Percentiles rank a stretch among this genome's conserved stretches.
phyloP scores from a whole-genome alignment of 2,888 invertebrate genomes.

The Tenthredo scrophulariae region DNA sequence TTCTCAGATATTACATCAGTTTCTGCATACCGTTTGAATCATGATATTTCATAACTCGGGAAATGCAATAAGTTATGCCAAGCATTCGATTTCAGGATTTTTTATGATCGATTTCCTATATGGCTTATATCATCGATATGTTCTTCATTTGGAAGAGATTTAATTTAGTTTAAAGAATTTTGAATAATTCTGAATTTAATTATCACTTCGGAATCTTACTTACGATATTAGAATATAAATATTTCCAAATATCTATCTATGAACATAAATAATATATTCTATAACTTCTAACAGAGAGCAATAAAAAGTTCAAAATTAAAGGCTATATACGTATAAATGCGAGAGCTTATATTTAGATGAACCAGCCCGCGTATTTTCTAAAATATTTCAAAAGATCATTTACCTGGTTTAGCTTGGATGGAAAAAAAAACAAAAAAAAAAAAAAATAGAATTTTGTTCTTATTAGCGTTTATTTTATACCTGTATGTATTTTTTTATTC shows the following conservation, averaged over 20 bases:
- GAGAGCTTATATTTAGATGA: slow-evolving; percentile 2
- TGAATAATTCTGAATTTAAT: not conserved
- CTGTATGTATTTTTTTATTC: not conserved
- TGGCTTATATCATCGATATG: not conserved
- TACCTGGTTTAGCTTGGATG: not conserved
- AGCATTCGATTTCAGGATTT: not conserved
- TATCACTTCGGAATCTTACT: not conserved
- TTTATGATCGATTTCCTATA: not conserved
- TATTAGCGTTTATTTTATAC: slow-evolving; percentile 2
- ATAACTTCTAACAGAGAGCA: not conserved
- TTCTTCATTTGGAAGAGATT: not conserved
- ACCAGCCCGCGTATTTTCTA: not conserved
- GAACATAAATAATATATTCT: not conserved
- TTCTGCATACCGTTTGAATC: not conserved
- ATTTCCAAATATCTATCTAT: not conserved
- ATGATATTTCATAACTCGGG: not conserved
- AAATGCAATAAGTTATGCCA: not conserved
- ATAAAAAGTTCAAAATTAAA: not conserved
- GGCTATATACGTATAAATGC: not conserved
- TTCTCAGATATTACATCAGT: not conserved
- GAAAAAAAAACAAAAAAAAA: not conserved
- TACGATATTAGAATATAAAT: not conserved
- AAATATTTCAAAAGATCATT: not conserved
- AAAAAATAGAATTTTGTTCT: not conserved
- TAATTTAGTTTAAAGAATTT: not conserved